phyloP scores from a whole-genome alignment of 1,140 invertebrate species.

The Sycobia sp. region DNA sequence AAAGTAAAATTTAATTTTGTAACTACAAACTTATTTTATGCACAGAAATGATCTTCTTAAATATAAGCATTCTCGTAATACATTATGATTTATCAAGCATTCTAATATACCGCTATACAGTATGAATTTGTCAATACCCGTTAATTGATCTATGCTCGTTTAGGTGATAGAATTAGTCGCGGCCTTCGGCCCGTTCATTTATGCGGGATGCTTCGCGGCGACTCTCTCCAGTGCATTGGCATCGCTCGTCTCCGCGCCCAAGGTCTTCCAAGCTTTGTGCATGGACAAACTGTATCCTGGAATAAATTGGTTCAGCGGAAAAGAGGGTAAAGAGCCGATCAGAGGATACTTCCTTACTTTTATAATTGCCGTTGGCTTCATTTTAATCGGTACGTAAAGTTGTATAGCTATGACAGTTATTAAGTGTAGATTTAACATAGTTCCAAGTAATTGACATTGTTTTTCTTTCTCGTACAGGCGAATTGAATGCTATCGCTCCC shows the following conservation, averaged over 20 bases:
- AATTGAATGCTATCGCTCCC: conserved; percentile 92
- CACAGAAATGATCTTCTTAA: no score
- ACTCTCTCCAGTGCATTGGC: conserved; percentile 95
- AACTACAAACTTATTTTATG: no score
- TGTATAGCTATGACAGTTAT: not conserved
- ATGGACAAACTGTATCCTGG: conserved; percentile 95
- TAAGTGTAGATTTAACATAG: not conserved
- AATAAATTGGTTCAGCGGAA: conserved; percentile 89
- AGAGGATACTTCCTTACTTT: conserved; percentile 92
- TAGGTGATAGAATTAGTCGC: conserved; percentile 91
- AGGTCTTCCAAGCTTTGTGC: conserved; percentile 93
- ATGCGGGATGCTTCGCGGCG: conserved; percentile 95
- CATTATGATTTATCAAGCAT: not conserved
- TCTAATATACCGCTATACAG: not conserved
- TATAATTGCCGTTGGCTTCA: conserved; percentile 84
- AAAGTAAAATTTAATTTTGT: not conserved
- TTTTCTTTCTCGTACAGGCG: conserved; percentile 67
- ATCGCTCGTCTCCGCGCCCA: conserved; percentile 93
- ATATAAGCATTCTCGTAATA: no score
- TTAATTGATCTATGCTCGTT: conserved; percentile 39
- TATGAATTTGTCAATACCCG: not conserved
- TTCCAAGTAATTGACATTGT: not conserved
- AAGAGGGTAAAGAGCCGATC: conserved; percentile 90
- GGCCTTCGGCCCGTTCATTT: conserved; percentile 89
- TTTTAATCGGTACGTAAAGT: conserved; percentile 77